Evolutionary conservation across 2,113 vertebrate species (phyloP).

Genomic region (Podilymbus podiceps): DNA sequence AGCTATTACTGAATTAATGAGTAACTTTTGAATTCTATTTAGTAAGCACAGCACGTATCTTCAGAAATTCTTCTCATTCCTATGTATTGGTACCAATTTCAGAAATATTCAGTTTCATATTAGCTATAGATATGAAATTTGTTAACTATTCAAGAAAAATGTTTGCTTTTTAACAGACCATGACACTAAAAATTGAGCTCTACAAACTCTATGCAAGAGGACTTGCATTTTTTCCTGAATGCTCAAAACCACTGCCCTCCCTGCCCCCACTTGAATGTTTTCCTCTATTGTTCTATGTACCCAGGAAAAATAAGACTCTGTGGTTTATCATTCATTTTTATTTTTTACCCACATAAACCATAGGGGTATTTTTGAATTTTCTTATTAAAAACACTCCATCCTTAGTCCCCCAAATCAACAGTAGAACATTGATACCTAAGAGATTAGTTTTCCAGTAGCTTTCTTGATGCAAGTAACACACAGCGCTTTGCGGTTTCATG

Average conservation of each 20-base stretch:
- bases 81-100: background rate
- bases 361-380: background rate
- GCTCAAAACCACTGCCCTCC: slow-evolving; percentile 44
- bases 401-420: background rate
- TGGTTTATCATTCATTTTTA: slow-evolving; percentile 15
- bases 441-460: background rate
- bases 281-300: slow-evolving; percentile 56
- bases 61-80: background rate
- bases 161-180: background rate
- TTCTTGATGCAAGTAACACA: background rate
- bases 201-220: background rate
- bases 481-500: background rate
- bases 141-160: background rate
- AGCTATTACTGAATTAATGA: background rate
- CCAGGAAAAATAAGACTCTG: slow-evolving; percentile 38
- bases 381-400: background rate
- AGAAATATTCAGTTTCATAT: background rate
- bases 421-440: background rate
- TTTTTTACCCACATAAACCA: slow-evolving; percentile 40
- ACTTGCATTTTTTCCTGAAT: slow-evolving; percentile 39
- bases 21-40: background rate
- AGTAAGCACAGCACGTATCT: background rate
- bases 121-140: background rate
- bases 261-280: background rate
- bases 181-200: background rate